A percentile compares a stretch with the other conserved stretches of the same genome.
Evolutionary conservation across 2,888 invertebrate species (phyloP).

Genomic region (Xestia xanthographa): DNA sequence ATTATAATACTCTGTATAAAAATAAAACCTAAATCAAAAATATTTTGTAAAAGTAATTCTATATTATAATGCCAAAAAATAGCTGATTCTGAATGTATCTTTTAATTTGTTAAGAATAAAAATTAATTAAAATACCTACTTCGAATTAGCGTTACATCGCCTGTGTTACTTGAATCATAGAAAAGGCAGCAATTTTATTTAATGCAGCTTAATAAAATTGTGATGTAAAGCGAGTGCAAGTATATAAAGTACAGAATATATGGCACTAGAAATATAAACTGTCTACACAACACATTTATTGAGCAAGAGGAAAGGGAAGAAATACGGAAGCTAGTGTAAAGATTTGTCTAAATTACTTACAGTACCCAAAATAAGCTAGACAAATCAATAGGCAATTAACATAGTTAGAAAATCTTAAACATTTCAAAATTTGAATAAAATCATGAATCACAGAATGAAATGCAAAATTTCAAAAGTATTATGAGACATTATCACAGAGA

Average conservation of each 20-base stretch:
- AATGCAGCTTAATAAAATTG: slow-evolving; percentile 56
- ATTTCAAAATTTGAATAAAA: slow-evolving; percentile 48
- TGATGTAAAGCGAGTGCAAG: slow-evolving; percentile 70
- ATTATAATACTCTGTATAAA: slow-evolving; percentile 25
- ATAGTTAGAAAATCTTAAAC: slow-evolving; percentile 36
- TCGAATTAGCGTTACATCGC: slow-evolving; percentile 20
- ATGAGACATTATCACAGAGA: slow-evolving; percentile 82
- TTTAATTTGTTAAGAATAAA: slow-evolving; percentile 18
- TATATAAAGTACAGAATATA: slow-evolving; percentile 79
- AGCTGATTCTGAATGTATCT: slow-evolving; percentile 5
- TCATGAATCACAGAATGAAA: slow-evolving; percentile 69
- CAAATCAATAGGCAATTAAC: slow-evolving; percentile 34
- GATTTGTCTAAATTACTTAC: slow-evolving; percentile 46
- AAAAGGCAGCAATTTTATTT: slow-evolving; percentile 22
- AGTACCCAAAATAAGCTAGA: slow-evolving; percentile 29
- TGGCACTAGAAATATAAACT: slow-evolving; percentile 82
- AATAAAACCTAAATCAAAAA: slow-evolving; percentile 24
- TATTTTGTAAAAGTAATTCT: slow-evolving; percentile 12
- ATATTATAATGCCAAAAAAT: slow-evolving; percentile 9
- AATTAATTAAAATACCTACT: slow-evolving; percentile 10
- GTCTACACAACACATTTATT: slow-evolving; percentile 68
- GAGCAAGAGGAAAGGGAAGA: slow-evolving; percentile 72
- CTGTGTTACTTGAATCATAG: slow-evolving; percentile 16
- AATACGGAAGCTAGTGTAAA: slow-evolving; percentile 49
- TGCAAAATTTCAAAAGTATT: slow-evolving; percentile 70